Conservation (phyloP, 1,140 invertebrate genomes). For the Hetaerina americana region DNA sequence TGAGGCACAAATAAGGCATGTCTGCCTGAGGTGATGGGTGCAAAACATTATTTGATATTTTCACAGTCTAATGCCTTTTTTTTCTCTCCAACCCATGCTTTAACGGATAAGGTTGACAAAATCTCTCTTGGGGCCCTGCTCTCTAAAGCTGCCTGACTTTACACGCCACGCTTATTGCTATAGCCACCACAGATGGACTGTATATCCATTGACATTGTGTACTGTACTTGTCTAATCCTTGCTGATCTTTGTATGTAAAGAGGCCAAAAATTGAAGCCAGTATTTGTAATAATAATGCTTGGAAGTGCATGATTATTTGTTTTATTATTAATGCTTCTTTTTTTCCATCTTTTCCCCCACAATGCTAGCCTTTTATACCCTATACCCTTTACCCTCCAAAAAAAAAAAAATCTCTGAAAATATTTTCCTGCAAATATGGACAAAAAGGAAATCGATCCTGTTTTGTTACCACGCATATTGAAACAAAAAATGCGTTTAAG, state of each 20-base stretch:
- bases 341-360: conserved; percentile 23
- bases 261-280: conserved; percentile 11
- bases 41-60: not conserved
- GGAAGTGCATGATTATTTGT: conserved; percentile 76
- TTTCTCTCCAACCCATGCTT: not conserved
- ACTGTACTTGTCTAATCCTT: conserved; percentile 34
- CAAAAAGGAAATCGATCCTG: not conserved
- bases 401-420: not conserved
- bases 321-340: conserved; percentile 68
- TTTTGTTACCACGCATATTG: not conserved
- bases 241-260: conserved; percentile 20
- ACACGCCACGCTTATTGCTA: conserved; percentile 15
- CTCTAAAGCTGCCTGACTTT: conserved; percentile 16
- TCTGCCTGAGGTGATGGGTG: not conserved
- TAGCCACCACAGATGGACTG: conserved; percentile 2
- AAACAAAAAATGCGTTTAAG: not conserved
- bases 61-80: not conserved
- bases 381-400: not conserved
- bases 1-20: too few relatives aligned
- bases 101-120: not conserved
- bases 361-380: conserved; percentile 11
- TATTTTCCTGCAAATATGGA: not conserved
- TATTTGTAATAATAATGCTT: conserved; percentile 73
- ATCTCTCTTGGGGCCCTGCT: conserved; percentile 14
- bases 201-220: conserved; percentile 27